Conservation (phyloP, 2,888 invertebrate species). For the Drepanosiphum platanoidis region DNA sequence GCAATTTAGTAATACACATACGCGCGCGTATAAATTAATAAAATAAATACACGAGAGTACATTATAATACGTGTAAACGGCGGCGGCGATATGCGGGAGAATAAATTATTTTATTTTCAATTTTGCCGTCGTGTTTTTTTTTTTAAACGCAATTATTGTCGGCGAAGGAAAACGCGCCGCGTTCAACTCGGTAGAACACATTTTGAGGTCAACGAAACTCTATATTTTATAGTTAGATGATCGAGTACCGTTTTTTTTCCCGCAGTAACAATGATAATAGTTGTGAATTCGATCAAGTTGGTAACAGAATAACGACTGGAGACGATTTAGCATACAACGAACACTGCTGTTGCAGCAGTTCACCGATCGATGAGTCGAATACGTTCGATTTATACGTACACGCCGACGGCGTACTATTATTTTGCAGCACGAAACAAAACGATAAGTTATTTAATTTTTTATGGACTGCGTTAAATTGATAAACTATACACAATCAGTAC, state of each 20-base stretch:
- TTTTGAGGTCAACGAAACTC: slow-evolving; percentile 55
- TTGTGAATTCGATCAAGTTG: slow-evolving; percentile 26
- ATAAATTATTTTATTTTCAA: slow-evolving; percentile 25
- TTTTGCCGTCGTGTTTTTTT: slow-evolving; percentile 15
- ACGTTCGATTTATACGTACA: neutral
- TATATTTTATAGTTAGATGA: slow-evolving; percentile 1
- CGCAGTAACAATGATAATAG: neutral
- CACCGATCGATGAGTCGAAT: slow-evolving; percentile 17
- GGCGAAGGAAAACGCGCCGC: slow-evolving; percentile 30
- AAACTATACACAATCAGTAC: neutral
- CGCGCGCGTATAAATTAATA: neutral
- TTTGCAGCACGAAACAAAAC: neutral
- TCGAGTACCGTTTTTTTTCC: slow-evolving; percentile 49
- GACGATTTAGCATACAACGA: neutral
- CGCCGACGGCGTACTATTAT: neutral
- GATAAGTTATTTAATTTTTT: neutral
- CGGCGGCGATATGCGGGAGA: slow-evolving; percentile 14
- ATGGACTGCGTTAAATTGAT: neutral
- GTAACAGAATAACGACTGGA: slow-evolving; percentile 25
- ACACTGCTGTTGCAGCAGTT: neutral
- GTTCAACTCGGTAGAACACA: slow-evolving; percentile 53
- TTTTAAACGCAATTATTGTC: slow-evolving; percentile 43
- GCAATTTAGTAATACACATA: neutral
- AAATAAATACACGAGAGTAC: neutral
- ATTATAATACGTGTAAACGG: neutral